Conservation (phyloP, 2,113 vertebrate species). For the Trochalopteron elliotii region DNA sequence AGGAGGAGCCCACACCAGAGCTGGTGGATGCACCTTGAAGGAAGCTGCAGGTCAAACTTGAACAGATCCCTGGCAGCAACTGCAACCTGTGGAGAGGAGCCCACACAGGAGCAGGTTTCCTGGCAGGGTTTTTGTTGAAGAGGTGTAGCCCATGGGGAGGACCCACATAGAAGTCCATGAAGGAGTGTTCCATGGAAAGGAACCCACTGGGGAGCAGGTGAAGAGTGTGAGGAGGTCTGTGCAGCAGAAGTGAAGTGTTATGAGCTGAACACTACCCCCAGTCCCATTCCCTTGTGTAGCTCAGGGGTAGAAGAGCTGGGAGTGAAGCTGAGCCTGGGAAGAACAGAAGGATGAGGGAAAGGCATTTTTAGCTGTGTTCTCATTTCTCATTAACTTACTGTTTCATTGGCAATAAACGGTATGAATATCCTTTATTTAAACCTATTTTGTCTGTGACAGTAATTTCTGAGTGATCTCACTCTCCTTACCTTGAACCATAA, state of each 20-base stretch:
- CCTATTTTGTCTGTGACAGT: neutral
- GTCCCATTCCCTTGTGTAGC: accelerated
- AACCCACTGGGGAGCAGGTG: accelerated
- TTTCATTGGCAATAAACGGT: neutral
- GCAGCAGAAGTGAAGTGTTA: neutral
- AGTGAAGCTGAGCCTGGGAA: neutral
- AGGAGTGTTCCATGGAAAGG: neutral
- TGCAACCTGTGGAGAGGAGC: neutral
- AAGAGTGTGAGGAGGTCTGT: neutral
- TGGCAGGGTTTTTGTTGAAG: neutral
- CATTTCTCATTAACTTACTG: neutral
- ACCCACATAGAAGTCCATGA: accelerated
- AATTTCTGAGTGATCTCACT: neutral
- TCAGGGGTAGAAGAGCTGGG: neutral
- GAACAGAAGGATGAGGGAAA: neutral
- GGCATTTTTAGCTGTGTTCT: neutral
- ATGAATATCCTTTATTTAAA: neutral
- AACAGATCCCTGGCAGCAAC: neutral
- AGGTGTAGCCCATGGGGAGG: neutral
- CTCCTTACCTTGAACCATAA: neutral
- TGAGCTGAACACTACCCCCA: accelerated
- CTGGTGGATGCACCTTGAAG: neutral
- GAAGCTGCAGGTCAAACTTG: neutral
- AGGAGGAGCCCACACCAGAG: neutral
- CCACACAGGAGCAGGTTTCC: neutral